Conservation (phyloP, 1,140 invertebrate species). For the Anoplolepis gracilipes region DNA sequence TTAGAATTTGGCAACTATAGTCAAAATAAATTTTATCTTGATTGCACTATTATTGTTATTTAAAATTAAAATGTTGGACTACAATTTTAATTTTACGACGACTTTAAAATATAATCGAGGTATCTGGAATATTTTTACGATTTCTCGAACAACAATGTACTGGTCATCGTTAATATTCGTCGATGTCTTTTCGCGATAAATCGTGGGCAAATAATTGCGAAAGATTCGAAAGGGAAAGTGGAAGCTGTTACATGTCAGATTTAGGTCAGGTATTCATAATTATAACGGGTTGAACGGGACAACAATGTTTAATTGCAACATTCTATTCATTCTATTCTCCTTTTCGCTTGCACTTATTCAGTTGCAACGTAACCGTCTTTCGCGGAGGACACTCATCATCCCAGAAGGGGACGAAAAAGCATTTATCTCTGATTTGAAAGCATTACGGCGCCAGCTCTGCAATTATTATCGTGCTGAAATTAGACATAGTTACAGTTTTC, state of each 20-base stretch:
- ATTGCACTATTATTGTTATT: too few species aligned
- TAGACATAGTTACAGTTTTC: slow-evolving; percentile 52
- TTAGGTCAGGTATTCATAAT: slow-evolving; percentile 58
- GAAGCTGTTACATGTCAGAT: slow-evolving; percentile 50
- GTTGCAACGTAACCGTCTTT: slow-evolving; percentile 32
- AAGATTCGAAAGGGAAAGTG: slow-evolving; percentile 65
- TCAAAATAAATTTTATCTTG: slow-evolving; percentile 1
- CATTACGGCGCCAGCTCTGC: slow-evolving; percentile 43
- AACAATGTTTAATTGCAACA: slow-evolving; percentile 71
- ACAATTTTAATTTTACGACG: background rate
- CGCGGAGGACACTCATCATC: slow-evolving; percentile 36
- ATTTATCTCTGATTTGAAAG: slow-evolving; percentile 63
- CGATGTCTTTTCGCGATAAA: slow-evolving; percentile 58
- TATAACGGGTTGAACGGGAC: slow-evolving; percentile 43
- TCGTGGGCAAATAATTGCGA: slow-evolving; percentile 59
- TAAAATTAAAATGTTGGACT: background rate
- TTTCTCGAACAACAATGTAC: background rate
- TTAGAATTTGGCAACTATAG: background rate
- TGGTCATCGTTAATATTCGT: background rate
- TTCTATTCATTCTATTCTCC: slow-evolving; percentile 36
- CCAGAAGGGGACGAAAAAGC: slow-evolving; percentile 36
- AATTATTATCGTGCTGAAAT: slow-evolving; percentile 67
- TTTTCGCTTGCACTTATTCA: background rate
- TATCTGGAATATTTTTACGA: slow-evolving; percentile 2
- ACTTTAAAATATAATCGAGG: background rate